phyloP scores from a whole-genome alignment of 2,888 invertebrate species.

The Cynaeus angustus region DNA sequence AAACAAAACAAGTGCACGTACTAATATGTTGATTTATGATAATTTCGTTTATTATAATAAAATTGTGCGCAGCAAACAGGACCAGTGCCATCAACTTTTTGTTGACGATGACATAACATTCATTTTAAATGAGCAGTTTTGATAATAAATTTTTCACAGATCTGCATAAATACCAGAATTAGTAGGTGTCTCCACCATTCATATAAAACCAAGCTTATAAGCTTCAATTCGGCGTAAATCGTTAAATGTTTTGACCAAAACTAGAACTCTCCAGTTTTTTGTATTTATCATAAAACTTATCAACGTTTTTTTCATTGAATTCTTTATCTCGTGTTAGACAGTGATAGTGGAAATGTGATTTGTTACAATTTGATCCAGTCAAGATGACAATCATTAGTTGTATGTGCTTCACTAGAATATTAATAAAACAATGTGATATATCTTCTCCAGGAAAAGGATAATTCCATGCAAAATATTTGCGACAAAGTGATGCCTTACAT shows the following conservation, averaged over 20 bases:
- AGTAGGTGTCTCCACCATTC: too few relatives aligned
- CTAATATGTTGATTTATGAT: conserved; percentile 3
- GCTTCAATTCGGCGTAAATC: too few relatives aligned
- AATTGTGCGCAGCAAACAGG: background rate
- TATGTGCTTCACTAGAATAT: background rate
- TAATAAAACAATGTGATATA: conserved; percentile 4
- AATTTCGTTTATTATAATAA: background rate
- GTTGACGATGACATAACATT: background rate
- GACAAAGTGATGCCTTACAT: conserved; percentile 26
- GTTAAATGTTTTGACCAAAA: background rate
- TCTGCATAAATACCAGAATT: too few relatives aligned
- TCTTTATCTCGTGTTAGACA: background rate
- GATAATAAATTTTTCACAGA: background rate
- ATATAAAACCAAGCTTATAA: too few relatives aligned
- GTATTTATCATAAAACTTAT: background rate
- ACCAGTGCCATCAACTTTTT: conserved; percentile 3
- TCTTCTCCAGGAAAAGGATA: conserved; percentile 44
- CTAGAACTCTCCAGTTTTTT: background rate
- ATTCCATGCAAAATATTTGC: conserved; percentile 27
- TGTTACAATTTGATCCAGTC: background rate
- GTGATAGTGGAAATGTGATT: background rate
- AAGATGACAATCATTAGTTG: conserved; percentile 33
- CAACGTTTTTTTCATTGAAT: background rate
- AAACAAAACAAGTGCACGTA: too few relatives aligned
- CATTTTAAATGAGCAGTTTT: background rate